A percentile compares a stretch with the other conserved stretches of the same genome.
Conservation (phyloP, 2,888 invertebrate species). For the Maniola hyperantus region DNA sequence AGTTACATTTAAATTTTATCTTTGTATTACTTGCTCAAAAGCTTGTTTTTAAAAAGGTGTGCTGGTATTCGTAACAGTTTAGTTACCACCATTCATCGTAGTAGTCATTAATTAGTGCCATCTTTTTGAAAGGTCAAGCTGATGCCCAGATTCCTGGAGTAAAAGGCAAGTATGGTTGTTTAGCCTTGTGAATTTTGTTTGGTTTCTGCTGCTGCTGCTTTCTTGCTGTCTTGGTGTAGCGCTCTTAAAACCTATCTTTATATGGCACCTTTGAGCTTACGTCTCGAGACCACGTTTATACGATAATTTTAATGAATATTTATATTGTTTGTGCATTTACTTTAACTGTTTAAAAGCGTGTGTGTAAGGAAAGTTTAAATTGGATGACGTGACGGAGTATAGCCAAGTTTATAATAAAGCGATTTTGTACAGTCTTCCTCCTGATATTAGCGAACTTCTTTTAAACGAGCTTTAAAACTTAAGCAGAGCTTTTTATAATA, state of each 20-base stretch:
- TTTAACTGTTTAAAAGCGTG: constrained; percentile 48
- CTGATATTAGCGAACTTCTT: constrained; percentile 17
- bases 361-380: constrained; percentile 44
- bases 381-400: constrained; percentile 40
- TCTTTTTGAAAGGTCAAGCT: no score
- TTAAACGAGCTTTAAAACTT: constrained; percentile 1
- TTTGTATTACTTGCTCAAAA: no score
- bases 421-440: constrained; percentile 22
- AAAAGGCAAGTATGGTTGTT: no score
- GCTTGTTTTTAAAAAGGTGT: no score
- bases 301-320: constrained; percentile 73
- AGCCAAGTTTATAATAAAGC: constrained; percentile 36
- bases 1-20: no score
- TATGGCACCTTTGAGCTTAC: constrained; percentile 57
- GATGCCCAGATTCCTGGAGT: no score
- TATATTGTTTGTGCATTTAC: constrained; percentile 64
- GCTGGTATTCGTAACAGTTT: no score
- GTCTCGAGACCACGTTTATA: constrained; percentile 51
- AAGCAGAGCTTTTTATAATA: no score
- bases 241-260: constrained; percentile 50
- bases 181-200: no score
- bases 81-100: no score
- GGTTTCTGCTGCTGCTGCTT: no score
- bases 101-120: no score
- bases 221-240: neutral